A percentile compares a stretch with the other conserved stretches of the same genome.
Conservation (phyloP, 2,113 vertebrate species). For the Microcebus lehilahytsara region DNA sequence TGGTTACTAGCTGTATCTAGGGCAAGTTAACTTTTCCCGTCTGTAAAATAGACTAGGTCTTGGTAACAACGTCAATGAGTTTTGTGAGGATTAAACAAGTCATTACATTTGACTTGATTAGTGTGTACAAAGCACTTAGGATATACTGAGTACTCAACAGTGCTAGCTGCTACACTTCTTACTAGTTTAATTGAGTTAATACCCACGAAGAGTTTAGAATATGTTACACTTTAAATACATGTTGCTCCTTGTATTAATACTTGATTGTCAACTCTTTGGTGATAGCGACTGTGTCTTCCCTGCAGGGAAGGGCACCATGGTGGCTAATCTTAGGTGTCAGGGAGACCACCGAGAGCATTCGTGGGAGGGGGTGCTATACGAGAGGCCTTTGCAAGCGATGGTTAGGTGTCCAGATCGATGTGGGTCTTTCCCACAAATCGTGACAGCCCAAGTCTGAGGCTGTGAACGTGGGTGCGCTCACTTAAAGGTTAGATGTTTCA, state of each 20-base stretch:
- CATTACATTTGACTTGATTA: not conserved
- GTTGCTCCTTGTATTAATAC: not conserved
- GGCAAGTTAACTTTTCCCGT: not conserved
- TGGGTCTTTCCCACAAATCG: not conserved
- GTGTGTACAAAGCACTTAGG: not conserved
- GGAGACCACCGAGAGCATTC: not conserved
- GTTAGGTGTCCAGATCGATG: not conserved
- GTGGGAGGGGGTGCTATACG: not conserved
- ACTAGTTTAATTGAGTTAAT: not conserved
- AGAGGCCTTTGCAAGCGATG: not conserved
- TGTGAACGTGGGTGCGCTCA: not conserved
- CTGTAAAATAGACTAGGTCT: not conserved
- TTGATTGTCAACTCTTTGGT: not conserved
- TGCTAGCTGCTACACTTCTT: not conserved
- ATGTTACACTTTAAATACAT: not conserved
- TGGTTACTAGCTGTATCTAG: not conserved
- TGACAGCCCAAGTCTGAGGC: not conserved
- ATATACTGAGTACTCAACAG: rapidly evolving
- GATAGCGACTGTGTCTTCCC: not conserved
- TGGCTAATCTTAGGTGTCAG: not conserved
- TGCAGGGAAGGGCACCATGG: not conserved
- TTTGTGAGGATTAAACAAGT: not conserved
- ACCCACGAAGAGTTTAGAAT: not conserved
- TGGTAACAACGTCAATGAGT: not conserved
- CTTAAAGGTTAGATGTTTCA: not conserved